Percentiles rank a stretch among this genome's conserved stretches.
Evolutionary conservation across 2,888 invertebrate genomes (phyloP).

Genomic region (Pyrrhosoma nymphula): DNA sequence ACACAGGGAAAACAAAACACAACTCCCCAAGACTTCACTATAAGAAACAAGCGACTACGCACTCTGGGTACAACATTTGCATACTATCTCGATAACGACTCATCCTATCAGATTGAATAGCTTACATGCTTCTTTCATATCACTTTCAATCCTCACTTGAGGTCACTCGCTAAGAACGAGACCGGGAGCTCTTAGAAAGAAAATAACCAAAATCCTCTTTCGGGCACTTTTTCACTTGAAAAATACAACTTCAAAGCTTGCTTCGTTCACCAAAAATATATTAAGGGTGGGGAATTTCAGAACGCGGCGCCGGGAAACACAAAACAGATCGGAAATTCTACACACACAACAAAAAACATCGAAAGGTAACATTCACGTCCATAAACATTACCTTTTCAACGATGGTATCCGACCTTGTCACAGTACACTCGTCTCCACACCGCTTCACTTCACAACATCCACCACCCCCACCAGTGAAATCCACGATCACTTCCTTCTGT

Average conservation of each 20-base stretch:
- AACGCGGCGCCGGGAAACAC: neutral
- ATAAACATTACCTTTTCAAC: constrained; percentile 4
- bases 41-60: neutral
- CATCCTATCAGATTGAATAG: neutral
- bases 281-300: neutral
- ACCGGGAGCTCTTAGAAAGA: too few relatives aligned
- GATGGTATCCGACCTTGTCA: constrained; percentile 46
- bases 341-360: neutral
- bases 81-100: neutral
- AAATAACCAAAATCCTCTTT: neutral
- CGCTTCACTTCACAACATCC: constrained; percentile 9
- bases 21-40: neutral
- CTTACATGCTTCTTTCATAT: neutral
- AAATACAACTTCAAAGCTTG: neutral
- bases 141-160: neutral
- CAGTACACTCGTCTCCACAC: neutral
- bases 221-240: neutral
- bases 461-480: neutral
- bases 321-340: neutral
- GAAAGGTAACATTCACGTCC: neutral
- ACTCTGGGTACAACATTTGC: neutral
- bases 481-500: constrained; percentile 35
- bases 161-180: too few relatives aligned
- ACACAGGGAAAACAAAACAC: neutral
- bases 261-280: neutral